Evolutionary conservation across 1,140 invertebrate genomes (phyloP), one percentile per base, ranked within the genome.

Genomic region (Latrodectus geometricus): DNA sequence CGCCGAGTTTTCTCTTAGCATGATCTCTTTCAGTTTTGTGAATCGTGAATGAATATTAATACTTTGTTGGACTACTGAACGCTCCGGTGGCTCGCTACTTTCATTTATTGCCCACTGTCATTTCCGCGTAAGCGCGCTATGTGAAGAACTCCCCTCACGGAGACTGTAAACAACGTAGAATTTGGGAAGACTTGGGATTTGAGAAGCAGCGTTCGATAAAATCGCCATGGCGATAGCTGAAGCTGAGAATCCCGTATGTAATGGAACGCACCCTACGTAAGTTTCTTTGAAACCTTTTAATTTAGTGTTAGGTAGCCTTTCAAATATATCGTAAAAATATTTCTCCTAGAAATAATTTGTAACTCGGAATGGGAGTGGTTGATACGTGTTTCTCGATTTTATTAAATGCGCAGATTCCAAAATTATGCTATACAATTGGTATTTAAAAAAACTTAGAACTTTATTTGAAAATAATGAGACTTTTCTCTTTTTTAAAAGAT

Each of bases 161-260:
- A 61, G 11, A 61, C 17, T 14, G 54, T 61, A 61, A 61, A 61
- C 54, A 61, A 61, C 61, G 61, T 15, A 9, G 61, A 12, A 21
- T 76, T 66, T 35, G 20, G 20, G 15, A 48, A 49, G 14, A 73
- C 8, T 61, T 61, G 54, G 35, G 70, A 73, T 21, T 17, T 17
- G 35, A 49, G 61, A 78, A 78, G n/a, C 20, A 11, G 17, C 61
- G 76, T 23, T 78, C 76, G 76, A 78, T 78, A 78, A n/a, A 48
- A 66, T 66, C 76, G 76, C 76, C 76, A 78, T 78, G 76, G 76
- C 76, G 61, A 78, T 78, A 17, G 52, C 76, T 23, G 76, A 78
- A 68, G 56, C 56, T 48, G 76, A 52, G 35, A 66, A 54, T n/a
- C 15, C 76, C 11, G 61, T 78, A 15, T 78, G 76, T 35, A 78